Evolutionary conservation across 1,140 invertebrate genomes (phyloP).

Genomic region (Bombus balteatus): DNA sequence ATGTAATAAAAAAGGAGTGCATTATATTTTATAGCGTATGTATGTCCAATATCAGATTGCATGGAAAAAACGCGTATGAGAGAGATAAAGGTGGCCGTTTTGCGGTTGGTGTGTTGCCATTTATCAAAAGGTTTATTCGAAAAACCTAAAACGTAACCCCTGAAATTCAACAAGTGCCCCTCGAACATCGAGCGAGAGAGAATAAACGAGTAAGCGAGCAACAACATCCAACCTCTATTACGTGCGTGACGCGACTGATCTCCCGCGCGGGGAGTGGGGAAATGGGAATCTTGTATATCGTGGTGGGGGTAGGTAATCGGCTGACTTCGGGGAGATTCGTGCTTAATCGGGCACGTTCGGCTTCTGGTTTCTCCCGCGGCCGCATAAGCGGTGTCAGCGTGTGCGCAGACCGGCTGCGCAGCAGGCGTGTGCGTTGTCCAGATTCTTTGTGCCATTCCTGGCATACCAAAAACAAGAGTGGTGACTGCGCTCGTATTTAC

Average conservation of each 20-base stretch:
- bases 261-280: conserved; percentile 41
- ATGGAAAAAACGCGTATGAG: not conserved
- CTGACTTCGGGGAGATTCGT: conserved; percentile 67
- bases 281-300: not conserved
- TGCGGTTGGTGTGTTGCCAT: conserved; percentile 21
- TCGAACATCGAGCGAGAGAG: conserved; percentile 44
- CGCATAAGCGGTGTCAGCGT: conserved; percentile 86
- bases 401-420: conserved; percentile 92
- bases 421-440: conserved; percentile 93
- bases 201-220: conserved; percentile 42
- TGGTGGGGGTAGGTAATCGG: conserved; percentile 62
- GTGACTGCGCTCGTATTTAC: conserved; percentile 90
- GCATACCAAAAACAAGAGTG: conserved; percentile 94
- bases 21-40: too few relatives aligned
- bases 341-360: conserved; percentile 62
- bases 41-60: not conserved
- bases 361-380: conserved; percentile 84
- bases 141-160: conserved; percentile 59
- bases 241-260: conserved; percentile 70
- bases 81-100: not conserved
- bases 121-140: conserved; percentile 47
- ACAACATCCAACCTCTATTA: conserved; percentile 62
- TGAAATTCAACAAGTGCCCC: conserved; percentile 80
- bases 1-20: not conserved
- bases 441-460: conserved; percentile 97